phyloP scores from a whole-genome alignment of 2,797 vertebrate species.

The Sarcophilus harrisii region DNA sequence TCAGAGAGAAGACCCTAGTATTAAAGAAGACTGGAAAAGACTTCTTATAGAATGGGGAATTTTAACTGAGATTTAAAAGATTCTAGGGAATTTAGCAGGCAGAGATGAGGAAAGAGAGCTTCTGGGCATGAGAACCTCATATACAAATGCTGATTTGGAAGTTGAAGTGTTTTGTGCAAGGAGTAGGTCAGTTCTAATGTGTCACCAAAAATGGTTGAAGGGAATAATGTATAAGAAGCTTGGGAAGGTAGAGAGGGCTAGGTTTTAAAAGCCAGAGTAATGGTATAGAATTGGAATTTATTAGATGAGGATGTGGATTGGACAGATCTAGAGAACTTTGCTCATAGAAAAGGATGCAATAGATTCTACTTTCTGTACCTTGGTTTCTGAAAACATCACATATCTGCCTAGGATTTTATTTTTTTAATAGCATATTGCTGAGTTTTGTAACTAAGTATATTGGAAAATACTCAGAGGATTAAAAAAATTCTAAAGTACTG shows the following conservation, averaged over 20 bases:
- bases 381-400: not conserved
- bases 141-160: not conserved
- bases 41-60: not conserved
- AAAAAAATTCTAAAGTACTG: not conserved
- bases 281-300: not conserved
- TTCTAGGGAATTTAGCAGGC: not conserved
- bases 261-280: not conserved
- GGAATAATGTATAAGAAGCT: not conserved
- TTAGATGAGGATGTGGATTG: not conserved
- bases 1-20: not conserved
- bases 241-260: not conserved
- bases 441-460: not conserved
- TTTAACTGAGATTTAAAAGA: not conserved
- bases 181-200: too few relatives aligned
- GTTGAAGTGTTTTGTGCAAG: not conserved
- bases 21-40: not conserved
- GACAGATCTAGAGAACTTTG: not conserved
- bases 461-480: not conserved
- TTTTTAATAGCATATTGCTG: not conserved
- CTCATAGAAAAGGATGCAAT: not conserved
- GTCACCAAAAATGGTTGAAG: not conserved
- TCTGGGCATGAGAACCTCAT: not conserved
- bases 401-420: not conserved
- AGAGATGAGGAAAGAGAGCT: not conserved
- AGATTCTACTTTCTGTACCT: not conserved